Percentiles rank a stretch among this genome's conserved stretches.
phyloP scores from a whole-genome alignment of 2,113 vertebrate species.

The Malurus melanocephalus region DNA sequence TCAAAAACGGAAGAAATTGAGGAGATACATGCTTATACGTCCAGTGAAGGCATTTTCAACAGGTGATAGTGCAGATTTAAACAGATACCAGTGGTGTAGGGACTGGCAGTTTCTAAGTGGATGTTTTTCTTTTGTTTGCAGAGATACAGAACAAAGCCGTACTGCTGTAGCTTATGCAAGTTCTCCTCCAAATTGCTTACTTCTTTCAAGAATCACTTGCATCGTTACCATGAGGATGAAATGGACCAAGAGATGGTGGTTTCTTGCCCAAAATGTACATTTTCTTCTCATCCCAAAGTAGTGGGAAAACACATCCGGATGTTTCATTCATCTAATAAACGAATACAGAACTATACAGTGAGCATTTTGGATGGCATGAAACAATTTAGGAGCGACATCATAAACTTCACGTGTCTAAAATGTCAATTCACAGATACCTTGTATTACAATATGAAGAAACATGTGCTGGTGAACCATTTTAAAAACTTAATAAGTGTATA shows the following conservation, averaged over 20 bases:
- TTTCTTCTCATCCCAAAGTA: conserved; percentile 75
- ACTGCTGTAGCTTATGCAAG: conserved; percentile 85
- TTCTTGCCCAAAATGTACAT: conserved; percentile 80
- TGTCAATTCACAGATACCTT: conserved; percentile 83
- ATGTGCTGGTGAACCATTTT: conserved; percentile 83
- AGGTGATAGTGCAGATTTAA: background rate
- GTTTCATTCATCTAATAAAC: conserved; percentile 76
- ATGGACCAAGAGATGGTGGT: conserved; percentile 80
- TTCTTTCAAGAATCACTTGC: conserved; percentile 80
- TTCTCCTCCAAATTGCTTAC: conserved; percentile 80
- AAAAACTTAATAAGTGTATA: conserved; percentile 74
- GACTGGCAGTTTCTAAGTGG: background rate
- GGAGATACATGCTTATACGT: background rate
- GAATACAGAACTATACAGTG: conserved; percentile 63
- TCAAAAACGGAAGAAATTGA: background rate
- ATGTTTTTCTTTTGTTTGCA: conserved; percentile 66
- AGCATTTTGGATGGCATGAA: conserved; percentile 70
- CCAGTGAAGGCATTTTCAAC: background rate
- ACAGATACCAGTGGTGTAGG: background rate
- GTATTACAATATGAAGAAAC: conserved; percentile 88
- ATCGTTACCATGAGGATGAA: conserved; percentile 82
- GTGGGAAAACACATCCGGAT: conserved; percentile 79
- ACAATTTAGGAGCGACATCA: conserved; percentile 63
- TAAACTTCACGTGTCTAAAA: conserved; percentile 80
- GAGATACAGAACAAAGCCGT: conserved; percentile 81